Conservation (phyloP, 2,888 invertebrate genomes). For the Harmothoe impar region DNA sequence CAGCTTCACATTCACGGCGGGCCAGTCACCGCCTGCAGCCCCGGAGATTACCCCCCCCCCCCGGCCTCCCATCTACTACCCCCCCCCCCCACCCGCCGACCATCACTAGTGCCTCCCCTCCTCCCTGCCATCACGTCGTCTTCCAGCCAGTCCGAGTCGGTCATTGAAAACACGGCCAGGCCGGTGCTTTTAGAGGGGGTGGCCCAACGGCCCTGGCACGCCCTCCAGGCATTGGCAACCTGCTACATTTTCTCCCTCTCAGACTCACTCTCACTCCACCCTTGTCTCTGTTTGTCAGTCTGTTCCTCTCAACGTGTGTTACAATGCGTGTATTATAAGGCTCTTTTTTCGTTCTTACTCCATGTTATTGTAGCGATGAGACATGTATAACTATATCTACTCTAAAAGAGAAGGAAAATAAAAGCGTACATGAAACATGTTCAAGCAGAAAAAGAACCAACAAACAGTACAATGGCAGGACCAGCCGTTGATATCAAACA, state of each 20-base stretch:
- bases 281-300: neutral
- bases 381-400: too few species aligned
- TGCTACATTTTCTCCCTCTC: neutral
- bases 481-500: neutral
- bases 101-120: neutral
- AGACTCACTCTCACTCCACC: too few species aligned
- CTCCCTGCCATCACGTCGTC: neutral
- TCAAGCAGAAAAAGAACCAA: neutral
- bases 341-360: too few species aligned
- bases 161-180: neutral
- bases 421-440: neutral
- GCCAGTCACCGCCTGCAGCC: constrained; percentile 29
- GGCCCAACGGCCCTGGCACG: neutral
- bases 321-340: too few species aligned
- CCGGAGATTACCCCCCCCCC: neutral
- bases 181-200: neutral
- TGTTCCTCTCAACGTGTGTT: too few species aligned
- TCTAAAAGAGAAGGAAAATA: neutral
- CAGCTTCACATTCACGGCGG: neutral
- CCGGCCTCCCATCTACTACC: neutral
- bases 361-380: too few species aligned
- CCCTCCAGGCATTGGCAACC: neutral
- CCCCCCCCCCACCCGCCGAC: neutral
- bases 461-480: neutral
- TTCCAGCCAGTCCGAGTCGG: neutral